Percentiles rank a stretch among this genome's conserved stretches.
These are phyloP conservation scores for Neuroterus valhalla DNA, from an alignment of 1,140 invertebrate genomes.

Conservation along the genomic window DNA sequence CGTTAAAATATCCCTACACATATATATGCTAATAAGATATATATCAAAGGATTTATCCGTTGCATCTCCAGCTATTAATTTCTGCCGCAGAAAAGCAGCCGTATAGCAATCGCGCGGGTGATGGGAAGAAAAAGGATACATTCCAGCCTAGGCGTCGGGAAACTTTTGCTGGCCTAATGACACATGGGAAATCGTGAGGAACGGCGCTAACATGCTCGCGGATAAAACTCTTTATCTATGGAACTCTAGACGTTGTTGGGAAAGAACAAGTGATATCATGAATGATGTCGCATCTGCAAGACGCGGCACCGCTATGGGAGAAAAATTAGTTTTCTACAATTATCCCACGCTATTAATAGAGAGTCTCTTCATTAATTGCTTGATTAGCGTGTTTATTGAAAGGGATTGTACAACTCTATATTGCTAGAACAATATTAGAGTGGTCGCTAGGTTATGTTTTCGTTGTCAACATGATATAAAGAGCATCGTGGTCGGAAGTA, in stretches of 20 bases:
- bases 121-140: background rate
- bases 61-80: constrained; percentile 27
- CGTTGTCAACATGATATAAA: too few species aligned
- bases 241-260: background rate
- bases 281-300: background rate
- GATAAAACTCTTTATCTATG: constrained; percentile 11
- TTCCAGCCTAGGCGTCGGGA: background rate
- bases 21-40: constrained; percentile 46
- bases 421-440: too few species aligned
- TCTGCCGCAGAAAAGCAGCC: background rate
- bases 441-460: too few species aligned
- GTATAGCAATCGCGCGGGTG: background rate
- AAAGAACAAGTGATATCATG: background rate
- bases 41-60: constrained; percentile 26
- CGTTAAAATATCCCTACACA: background rate
- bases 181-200: background rate
- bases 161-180: constrained; percentile 5
- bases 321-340: constrained; percentile 13
- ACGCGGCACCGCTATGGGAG: background rate
- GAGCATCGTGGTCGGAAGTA: too few species aligned
- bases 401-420: background rate
- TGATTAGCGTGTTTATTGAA: background rate
- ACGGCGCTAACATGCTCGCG: constrained; percentile 17
- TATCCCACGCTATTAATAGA: constrained; percentile 20
- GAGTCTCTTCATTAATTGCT: constrained; percentile 6